A percentile compares a stretch with the other conserved stretches of the same genome.
Evolutionary conservation across 2,113 vertebrate genomes (phyloP).

Genomic region (Centropristis striata): DNA sequence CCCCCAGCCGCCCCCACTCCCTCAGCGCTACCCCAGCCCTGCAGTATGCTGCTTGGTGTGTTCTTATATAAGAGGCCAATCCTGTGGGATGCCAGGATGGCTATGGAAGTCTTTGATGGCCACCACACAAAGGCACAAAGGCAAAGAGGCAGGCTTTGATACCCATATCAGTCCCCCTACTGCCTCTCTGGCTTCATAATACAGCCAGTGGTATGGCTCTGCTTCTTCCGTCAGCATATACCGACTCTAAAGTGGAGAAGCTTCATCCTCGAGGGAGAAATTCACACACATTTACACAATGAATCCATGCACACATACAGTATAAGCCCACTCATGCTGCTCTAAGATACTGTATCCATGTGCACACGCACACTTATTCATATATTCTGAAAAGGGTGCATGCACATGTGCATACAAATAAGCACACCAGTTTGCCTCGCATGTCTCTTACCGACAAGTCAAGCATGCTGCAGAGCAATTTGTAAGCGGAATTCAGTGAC

Average conservation of each 20-base stretch:
- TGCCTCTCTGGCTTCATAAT: conserved; percentile 66
- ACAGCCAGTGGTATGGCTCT: conserved; percentile 50
- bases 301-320: conserved; percentile 6
- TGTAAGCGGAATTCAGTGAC: conserved; percentile 19
- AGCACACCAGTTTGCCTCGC: conserved; percentile 12
- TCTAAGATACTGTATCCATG: not conserved
- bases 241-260: conserved; percentile 43
- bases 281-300: conserved; percentile 45
- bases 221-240: conserved; percentile 57
- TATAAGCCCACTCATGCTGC: not conserved
- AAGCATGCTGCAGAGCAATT: not conserved
- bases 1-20: conserved; percentile 56
- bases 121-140: conserved; percentile 76
- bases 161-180: conserved; percentile 66
- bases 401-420: conserved; percentile 16
- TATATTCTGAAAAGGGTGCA: conserved; percentile 18
- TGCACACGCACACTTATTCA: conserved; percentile 14
- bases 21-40: conserved; percentile 57
- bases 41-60: conserved; percentile 74
- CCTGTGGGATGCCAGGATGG: conserved; percentile 75
- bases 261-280: conserved; percentile 32
- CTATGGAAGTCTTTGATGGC: conserved; percentile 79
- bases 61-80: conserved; percentile 82
- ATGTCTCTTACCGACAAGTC: conserved; percentile 15
- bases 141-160: conserved; percentile 80